Percentiles rank a stretch among this genome's conserved stretches.
Conservation (phyloP, 2,113 vertebrate species). For the Ranitomeya imitator region DNA sequence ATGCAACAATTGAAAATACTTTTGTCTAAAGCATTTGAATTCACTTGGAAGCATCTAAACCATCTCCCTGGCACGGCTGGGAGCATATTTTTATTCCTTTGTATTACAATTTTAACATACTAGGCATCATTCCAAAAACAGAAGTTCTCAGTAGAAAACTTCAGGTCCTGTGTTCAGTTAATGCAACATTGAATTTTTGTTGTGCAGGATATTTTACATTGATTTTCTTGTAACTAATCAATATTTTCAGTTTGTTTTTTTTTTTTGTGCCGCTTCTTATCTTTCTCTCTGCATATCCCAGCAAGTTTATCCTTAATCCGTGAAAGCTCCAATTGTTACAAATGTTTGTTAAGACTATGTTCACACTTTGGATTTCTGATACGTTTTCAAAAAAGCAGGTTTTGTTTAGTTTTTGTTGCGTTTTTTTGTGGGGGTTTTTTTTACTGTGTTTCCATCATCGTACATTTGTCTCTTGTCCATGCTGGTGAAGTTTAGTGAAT, state of each 20-base stretch:
- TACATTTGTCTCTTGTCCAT: no score
- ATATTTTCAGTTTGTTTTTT: conserved; percentile 4
- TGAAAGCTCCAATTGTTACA: neutral
- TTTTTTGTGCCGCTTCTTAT: conserved; percentile 26
- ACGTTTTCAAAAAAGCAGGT: no score
- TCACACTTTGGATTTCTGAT: no score
- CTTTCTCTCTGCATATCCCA: conserved; percentile 16
- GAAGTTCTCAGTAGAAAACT: conserved; percentile 14
- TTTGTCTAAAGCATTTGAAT: neutral
- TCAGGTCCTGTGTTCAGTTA: conserved; percentile 1
- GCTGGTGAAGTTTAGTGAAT: no score
- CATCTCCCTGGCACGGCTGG: neutral
- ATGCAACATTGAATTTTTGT: conserved; percentile 53
- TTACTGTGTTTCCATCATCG: no score
- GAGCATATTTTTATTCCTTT: neutral
- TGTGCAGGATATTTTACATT: conserved; percentile 64
- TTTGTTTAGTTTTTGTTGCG: no score
- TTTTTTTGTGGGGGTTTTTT: no score
- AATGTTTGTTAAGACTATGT: neutral
- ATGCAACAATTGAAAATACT: neutral
- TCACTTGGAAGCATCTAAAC: neutral
- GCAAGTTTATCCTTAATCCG: conserved; percentile 32
- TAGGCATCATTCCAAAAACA: conserved; percentile 16
- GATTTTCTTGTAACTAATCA: conserved; percentile 63
- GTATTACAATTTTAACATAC: conserved; percentile 16